These are phyloP conservation scores for Balaenoptera acutorostrata DNA, from an alignment of 2,113 vertebrate species.

Conservation along the genomic window DNA sequence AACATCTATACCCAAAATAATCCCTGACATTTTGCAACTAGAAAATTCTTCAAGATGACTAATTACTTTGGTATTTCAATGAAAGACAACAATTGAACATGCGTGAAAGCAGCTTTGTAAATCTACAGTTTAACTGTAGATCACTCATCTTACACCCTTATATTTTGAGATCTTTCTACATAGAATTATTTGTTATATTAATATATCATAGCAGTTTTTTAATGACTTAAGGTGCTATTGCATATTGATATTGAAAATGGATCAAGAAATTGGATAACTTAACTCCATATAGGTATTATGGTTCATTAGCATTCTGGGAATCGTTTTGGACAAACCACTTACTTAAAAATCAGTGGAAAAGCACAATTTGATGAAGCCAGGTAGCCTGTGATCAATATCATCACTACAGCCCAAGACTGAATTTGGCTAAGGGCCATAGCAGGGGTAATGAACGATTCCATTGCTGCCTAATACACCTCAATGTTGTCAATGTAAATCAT, in stretches of 20 bases:
- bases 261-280: neutral
- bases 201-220: neutral
- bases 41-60: slow-evolving; percentile 44
- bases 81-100: slow-evolving; percentile 11
- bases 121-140: slow-evolving; percentile 5
- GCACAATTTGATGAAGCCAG: neutral
- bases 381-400: neutral
- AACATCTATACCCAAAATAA: slow-evolving; percentile 37
- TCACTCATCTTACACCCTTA: neutral
- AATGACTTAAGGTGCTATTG: neutral
- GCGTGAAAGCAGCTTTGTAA: neutral
- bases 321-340: neutral
- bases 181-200: neutral
- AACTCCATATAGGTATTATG: neutral
- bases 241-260: slow-evolving; percentile 8
- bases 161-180: neutral
- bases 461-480: neutral
- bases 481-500: neutral
- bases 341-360: slow-evolving; percentile 16
- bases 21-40: slow-evolving; percentile 38
- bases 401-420: neutral
- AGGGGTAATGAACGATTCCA: neutral
- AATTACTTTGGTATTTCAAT: slow-evolving; percentile 32
- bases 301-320: neutral
- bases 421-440: neutral